These are phyloP conservation scores for Mythimna ferrago DNA, from an alignment of 2,888 invertebrate species.

Conservation along the genomic window DNA sequence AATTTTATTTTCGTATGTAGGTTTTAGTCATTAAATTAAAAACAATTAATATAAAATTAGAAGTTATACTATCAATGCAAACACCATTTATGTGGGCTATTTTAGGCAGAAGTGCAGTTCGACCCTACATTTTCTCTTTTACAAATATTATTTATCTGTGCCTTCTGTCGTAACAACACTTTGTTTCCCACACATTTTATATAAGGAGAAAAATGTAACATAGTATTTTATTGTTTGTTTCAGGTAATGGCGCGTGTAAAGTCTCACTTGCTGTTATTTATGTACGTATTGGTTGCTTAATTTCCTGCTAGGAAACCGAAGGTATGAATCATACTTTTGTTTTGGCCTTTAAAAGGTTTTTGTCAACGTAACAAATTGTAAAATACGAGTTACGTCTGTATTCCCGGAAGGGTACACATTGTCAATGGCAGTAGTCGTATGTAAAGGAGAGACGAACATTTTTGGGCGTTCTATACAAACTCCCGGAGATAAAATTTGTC, in stretches of 20 bases:
- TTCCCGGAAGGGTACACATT: not conserved
- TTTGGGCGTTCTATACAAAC: not conserved
- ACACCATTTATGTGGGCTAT: too few relatives aligned
- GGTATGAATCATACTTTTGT: conserved; percentile 62
- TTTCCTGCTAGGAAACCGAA: conserved; percentile 72
- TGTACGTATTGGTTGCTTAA: conserved; percentile 78
- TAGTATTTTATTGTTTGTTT: conserved; percentile 79
- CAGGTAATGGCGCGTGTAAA: conserved; percentile 84
- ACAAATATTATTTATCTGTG: not conserved
- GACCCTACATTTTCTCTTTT: not conserved
- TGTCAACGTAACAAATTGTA: not conserved
- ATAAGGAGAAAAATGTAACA: conserved; percentile 58
- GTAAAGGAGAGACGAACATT: not conserved
- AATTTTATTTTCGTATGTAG: too few relatives aligned
- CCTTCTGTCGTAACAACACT: conserved; percentile 6
- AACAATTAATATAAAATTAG: not conserved
- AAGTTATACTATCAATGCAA: not conserved
- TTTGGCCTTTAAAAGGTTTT: conserved; percentile 28
- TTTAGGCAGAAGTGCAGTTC: not conserved
- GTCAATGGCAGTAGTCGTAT: not conserved
- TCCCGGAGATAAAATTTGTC: not conserved
- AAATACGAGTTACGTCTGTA: not conserved
- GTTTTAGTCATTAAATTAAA: too few relatives aligned
- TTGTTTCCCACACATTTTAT: conserved; percentile 18
- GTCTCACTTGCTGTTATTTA: conserved; percentile 76